A percentile compares a stretch with the other conserved stretches of the same genome.
Evolutionary conservation across 2,113 vertebrate species (phyloP).

Genomic region (Hystrix cristata): DNA sequence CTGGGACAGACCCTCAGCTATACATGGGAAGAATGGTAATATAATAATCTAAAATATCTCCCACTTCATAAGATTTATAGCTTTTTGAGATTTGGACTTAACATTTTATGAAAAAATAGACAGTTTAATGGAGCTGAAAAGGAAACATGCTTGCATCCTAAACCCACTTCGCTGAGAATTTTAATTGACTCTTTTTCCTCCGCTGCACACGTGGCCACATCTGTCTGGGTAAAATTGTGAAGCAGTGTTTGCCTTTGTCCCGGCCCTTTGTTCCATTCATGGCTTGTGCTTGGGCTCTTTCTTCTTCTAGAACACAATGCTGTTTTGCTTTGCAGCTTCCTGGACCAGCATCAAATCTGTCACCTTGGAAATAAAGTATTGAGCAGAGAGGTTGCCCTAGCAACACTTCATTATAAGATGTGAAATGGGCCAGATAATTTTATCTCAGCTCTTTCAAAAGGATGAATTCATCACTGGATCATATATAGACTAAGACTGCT

Average conservation of each 20-base stretch:
- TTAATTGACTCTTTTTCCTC: background rate
- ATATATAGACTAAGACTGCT: constrained; percentile 55
- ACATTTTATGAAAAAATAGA: background rate
- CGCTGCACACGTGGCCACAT: background rate
- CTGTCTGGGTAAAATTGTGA: background rate
- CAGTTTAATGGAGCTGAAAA: constrained; percentile 1
- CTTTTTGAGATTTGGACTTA: constrained; percentile 18
- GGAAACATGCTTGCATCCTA: background rate
- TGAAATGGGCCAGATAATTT: constrained; percentile 63
- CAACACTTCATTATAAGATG: constrained; percentile 81
- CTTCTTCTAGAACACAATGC: constrained; percentile 45
- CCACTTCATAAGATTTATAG: background rate
- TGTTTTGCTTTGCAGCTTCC: constrained; percentile 63
- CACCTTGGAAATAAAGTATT: constrained; percentile 77
- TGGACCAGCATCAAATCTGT: constrained; percentile 67
- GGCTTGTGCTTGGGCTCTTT: constrained; percentile 49
- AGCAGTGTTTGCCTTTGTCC: constrained; percentile 28
- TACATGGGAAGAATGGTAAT: constrained; percentile 37
- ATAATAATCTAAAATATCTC: background rate
- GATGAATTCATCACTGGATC: constrained; percentile 69
- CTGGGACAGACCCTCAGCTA: background rate
- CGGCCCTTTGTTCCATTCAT: constrained; percentile 68
- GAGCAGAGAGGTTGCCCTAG: constrained; percentile 81
- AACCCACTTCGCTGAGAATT: background rate
- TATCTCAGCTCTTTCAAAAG: constrained; percentile 76